These are phyloP conservation scores for Apodemia hepburni DNA, from an alignment of 2,888 invertebrate species.

Conservation along the genomic window DNA sequence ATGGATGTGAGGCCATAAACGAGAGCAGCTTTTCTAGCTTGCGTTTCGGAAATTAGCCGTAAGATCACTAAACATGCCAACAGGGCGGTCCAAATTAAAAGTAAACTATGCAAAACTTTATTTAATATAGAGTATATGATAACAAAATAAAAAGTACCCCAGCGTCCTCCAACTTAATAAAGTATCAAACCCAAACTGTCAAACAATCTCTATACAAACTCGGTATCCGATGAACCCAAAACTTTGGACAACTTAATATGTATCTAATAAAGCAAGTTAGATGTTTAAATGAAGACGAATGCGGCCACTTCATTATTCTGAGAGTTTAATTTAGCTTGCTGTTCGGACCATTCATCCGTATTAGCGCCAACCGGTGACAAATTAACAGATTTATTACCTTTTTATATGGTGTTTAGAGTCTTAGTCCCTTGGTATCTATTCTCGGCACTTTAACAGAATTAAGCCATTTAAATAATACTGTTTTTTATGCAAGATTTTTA, in stretches of 20 bases:
- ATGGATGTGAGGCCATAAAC: no score
- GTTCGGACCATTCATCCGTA: conserved; percentile 66
- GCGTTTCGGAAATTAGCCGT: no score
- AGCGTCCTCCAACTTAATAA: conserved; percentile 27
- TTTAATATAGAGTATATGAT: conserved; percentile 30
- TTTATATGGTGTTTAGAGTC: conserved; percentile 41
- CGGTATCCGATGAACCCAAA: conserved; percentile 38
- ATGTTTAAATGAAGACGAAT: conserved; percentile 70
- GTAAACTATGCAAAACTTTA: conserved; percentile 19
- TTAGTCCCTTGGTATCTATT: conserved; percentile 20
- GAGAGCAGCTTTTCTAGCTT: no score
- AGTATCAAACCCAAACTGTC: conserved; percentile 45
- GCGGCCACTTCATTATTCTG: conserved; percentile 66
- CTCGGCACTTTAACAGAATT: conserved; percentile 10
- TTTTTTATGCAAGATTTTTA: background rate
- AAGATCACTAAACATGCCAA: no score
- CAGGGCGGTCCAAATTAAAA: no score
- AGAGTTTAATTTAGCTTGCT: conserved; percentile 65
- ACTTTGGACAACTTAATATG: conserved; percentile 48
- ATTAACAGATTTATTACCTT: conserved; percentile 56
- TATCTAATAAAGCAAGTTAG: conserved; percentile 54
- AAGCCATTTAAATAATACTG: background rate
- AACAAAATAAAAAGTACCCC: conserved; percentile 8
- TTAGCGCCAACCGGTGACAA: conserved; percentile 56
- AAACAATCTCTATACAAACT: conserved; percentile 42